These are phyloP conservation scores for Tachycineta bicolor DNA, from an alignment of 2,113 vertebrate genomes.

Conservation along the genomic window DNA sequence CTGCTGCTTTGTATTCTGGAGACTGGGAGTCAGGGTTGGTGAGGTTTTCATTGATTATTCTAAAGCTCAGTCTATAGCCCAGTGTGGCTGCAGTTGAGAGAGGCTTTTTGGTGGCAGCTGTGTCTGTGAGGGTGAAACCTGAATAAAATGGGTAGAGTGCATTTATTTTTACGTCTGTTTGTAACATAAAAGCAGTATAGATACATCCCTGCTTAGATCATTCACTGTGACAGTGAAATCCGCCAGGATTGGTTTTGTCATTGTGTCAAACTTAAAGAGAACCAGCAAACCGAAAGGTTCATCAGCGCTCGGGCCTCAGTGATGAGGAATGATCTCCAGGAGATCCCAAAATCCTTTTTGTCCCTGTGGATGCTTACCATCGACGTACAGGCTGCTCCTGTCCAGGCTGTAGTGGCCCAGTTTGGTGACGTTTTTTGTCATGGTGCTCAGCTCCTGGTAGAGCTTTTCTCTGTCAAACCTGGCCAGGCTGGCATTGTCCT, in stretches of 20 bases:
- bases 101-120: background rate
- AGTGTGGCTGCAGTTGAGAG: background rate
- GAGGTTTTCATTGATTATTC: slow-evolving; percentile 70
- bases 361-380: slow-evolving; percentile 11
- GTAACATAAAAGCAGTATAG: background rate
- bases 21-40: slow-evolving; percentile 54
- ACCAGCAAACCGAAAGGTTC: background rate
- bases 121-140: background rate
- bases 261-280: background rate
- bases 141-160: background rate
- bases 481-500: background rate
- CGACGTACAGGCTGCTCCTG: slow-evolving; percentile 9
- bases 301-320: background rate
- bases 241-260: background rate
- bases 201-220: background rate
- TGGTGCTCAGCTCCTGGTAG: slow-evolving; percentile 27
- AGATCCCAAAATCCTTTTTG: background rate
- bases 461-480: slow-evolving; percentile 37
- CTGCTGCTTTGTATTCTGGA: slow-evolving; percentile 39
- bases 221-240: background rate
- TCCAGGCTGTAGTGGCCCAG: slow-evolving; percentile 61
- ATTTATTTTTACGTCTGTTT: background rate
- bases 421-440: slow-evolving; percentile 17
- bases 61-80: slow-evolving; percentile 70
- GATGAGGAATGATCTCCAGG: background rate